Percentiles rank a stretch among this genome's conserved stretches.
phyloP scores from a whole-genome alignment of 2,113 vertebrate genomes.

The Leucopsar rothschildi region DNA sequence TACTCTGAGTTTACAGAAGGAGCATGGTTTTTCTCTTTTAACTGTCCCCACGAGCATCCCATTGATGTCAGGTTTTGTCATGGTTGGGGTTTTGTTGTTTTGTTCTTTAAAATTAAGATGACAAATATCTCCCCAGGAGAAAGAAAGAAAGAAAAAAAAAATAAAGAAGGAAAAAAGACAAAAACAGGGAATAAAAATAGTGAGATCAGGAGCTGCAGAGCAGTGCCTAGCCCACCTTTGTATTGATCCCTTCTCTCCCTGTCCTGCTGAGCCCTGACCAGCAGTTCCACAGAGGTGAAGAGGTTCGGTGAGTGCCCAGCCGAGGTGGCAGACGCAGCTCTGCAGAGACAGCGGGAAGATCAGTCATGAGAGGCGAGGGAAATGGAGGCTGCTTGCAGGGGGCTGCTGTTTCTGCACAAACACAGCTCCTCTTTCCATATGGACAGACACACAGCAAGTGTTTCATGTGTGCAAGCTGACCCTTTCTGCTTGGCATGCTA shows the following conservation, averaged over 20 bases:
- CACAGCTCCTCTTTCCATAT: not conserved
- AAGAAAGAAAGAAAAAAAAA: not conserved
- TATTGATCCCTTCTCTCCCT: not conserved
- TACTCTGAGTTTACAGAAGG: conserved; percentile 26
- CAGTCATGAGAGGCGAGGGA: not conserved
- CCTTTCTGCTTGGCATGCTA: not conserved
- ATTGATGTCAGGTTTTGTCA: not conserved
- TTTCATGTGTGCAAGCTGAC: not conserved
- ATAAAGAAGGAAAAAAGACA: not conserved
- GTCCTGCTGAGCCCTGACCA: not conserved
- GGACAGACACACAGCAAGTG: rapidly evolving
- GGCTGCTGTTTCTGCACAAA: not conserved
- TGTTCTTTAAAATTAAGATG: not conserved
- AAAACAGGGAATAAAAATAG: not conserved
- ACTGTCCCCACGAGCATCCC: not conserved
- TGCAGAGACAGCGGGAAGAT: not conserved
- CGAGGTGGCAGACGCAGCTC: not conserved
- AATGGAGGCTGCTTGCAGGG: not conserved
- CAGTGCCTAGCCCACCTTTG: not conserved
- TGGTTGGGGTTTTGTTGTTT: not conserved
- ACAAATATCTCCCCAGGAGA: not conserved
- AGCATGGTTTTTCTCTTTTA: conserved; percentile 30
- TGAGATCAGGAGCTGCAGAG: not conserved
- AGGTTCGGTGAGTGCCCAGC: not conserved
- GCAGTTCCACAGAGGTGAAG: not conserved